Conservation (phyloP, 2,797 vertebrate genomes). For the Lates japonicus region DNA sequence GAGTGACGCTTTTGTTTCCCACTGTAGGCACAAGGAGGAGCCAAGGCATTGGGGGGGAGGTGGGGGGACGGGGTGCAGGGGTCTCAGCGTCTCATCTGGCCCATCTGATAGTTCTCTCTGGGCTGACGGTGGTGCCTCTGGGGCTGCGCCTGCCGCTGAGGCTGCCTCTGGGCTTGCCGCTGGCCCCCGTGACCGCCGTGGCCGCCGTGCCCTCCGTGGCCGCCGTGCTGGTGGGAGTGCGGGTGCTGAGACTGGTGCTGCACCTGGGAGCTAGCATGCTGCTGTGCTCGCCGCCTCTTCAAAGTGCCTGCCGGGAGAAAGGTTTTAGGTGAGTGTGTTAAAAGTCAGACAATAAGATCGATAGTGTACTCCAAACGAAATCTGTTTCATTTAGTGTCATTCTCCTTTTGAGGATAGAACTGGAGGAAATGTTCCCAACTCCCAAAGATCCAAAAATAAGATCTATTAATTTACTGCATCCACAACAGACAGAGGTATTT, state of each 20-base stretch:
- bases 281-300: conserved; percentile 96
- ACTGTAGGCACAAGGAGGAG: conserved; percentile 99
- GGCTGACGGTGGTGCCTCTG: conserved; percentile 94
- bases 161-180: conserved; percentile 80
- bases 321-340: conserved; percentile 10
- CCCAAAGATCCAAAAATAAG: not conserved
- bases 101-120: conserved; percentile 98
- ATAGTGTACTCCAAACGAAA: not conserved
- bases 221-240: conserved; percentile 86
- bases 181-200: conserved; percentile 73
- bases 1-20: conserved; percentile 95
- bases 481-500: not conserved
- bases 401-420: not conserved
- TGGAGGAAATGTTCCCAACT: not conserved
- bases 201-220: conserved; percentile 47
- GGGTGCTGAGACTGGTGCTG: conserved; percentile 89
- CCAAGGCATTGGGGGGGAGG: conserved; percentile 93
- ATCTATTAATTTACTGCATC: not conserved
- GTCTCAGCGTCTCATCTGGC: conserved; percentile 97
- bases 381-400: not conserved
- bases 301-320: conserved; percentile 89
- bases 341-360: not conserved
- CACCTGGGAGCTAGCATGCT: conserved; percentile 90
- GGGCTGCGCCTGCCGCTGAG: conserved; percentile 84
- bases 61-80: conserved; percentile 80